Conservation (phyloP, 2,797 vertebrate species). For the Alosa sapidissima region DNA sequence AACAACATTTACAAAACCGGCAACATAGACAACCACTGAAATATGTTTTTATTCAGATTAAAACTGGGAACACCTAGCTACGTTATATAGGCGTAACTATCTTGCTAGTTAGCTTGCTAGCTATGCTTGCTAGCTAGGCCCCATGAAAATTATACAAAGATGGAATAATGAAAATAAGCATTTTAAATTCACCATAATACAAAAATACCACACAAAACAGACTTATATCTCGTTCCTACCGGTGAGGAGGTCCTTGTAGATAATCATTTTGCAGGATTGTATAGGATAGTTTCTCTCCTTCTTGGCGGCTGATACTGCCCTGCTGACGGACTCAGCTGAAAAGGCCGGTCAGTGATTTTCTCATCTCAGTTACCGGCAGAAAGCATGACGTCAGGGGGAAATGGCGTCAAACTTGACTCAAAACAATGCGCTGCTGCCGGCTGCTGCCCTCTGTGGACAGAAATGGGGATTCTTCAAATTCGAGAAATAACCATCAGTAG, state of each 20-base stretch:
- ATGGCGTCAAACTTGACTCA: not conserved
- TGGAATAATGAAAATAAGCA: not conserved
- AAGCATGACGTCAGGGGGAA: not conserved
- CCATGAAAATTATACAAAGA: not conserved
- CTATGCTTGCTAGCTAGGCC: constrained; percentile 1
- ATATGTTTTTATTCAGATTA: not conserved
- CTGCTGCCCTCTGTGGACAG: not conserved
- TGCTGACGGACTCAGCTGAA: constrained; percentile 52
- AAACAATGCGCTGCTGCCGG: not conserved
- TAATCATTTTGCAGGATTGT: constrained; percentile 57
- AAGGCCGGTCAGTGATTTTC: constrained; percentile 32
- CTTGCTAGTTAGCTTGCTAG: not conserved
- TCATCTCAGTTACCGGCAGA: constrained; percentile 32
- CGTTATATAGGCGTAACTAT: not conserved
- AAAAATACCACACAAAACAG: not conserved
- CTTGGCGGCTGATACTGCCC: constrained; percentile 13
- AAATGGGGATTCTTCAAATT: not conserved
- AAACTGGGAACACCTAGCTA: not conserved
- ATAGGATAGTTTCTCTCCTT: constrained; percentile 16
- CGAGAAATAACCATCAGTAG: too few species aligned
- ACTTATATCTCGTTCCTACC: constrained; percentile 37
- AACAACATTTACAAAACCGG: not conserved
- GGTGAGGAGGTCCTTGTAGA: constrained; percentile 58
- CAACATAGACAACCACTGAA: not conserved
- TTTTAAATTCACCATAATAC: not conserved